Base-by-base conservation (phyloP, 2,113 vertebrate genomes). In the Prolemur simus region DNA sequence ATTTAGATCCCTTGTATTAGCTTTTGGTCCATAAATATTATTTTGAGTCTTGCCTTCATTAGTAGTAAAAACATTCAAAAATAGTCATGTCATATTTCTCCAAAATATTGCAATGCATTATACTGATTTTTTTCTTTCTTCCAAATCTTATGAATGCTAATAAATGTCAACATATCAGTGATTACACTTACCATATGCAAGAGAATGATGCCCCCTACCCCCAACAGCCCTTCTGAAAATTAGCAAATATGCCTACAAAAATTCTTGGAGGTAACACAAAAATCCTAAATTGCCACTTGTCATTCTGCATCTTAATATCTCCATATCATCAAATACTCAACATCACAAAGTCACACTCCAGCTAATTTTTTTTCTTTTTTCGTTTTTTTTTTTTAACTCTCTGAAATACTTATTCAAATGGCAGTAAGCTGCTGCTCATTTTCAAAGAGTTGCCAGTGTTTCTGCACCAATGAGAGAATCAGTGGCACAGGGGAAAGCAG, bases 1-100 rank as follows among this genome's bases (percentile, higher is more conserved):
- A 76, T 56, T 87, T 13, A 68, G 34, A 77, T 21, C 3, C 3
- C 32, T 64, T 3, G 5, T 12, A 82, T 66, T 42, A 56, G n/a
- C 37, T 80, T 81, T 80, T 56, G 25, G 29, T 23, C 10, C 60
- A 78, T 39, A 87, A 56, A 92, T 45, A 73, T 77, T 93, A 94
- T 42, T 94, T 85, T 73, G 4, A 20, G 14, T 63, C n/a, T 60
- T 39, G 42, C 23, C 69, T 91, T 94, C 37, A 76, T 42, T 87
- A 47, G 39, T 32, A 82, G 49, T 29, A 83, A 95, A 89, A 89
- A 54, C n/a, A 96, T 49, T 56, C 93, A 34, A 85, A 96, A 96
- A 58, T 23, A 76, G 25, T 64, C n/a, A 71, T 20, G 4, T 88
- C 32, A 34, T 37, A 52, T 83, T 96, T 87, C 91, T n/a, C 32